Evolutionary conservation across 30 jellyfish, hydroid and myxozoan species (phyloP), one percentile per base, ranked within the genome.

Genomic region (Aurelia coerulea): DNA sequence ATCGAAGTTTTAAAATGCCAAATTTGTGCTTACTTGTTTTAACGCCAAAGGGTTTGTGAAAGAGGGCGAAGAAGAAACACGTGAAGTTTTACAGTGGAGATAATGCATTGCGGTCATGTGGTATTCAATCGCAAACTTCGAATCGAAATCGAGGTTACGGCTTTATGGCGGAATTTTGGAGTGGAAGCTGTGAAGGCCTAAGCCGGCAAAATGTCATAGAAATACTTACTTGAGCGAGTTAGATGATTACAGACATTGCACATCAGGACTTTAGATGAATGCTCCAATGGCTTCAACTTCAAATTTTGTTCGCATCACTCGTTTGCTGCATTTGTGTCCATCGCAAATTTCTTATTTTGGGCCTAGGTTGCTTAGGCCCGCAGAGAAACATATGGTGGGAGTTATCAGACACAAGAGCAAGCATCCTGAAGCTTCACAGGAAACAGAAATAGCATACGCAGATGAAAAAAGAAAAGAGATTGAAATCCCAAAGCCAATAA

Each of bases 31-130:
- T 23, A 60, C 35, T 14, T 60, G 32, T 60, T 60, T 60, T 34
- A 60, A 60, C 35, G 70, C 70, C 70, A 60, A 60, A 17, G 70
- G 70, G 70, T 60, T 23, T 17, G 70, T 23, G 35, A 60, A 60
- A 60, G 70, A 46, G 56, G 8, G 0, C 12, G 70, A 60, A 2
- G 32, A 1, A 1, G 5, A 13, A 9, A 23, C 70, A 60, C 70
- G 70, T 60, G 70, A 77, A 76, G 87, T 77, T 62, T 77, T 77
- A 42, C 63, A 10, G 66, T 62, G 68, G 66, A 13, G 39, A 51
- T 77, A 77, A 77, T 77, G 78, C 87, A 49, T 54, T 77, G 87
- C 87, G 87, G 56, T 46, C 56, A 46, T 46, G 29, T 23, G 29
- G 29, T 23, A 23, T 23, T 23, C 49, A 37, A 37, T 2, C 3